Evolutionary conservation across 2,113 vertebrate genomes (phyloP), one percentile per base, ranked within the genome.

Genomic region (Chlamydotis undulata): DNA sequence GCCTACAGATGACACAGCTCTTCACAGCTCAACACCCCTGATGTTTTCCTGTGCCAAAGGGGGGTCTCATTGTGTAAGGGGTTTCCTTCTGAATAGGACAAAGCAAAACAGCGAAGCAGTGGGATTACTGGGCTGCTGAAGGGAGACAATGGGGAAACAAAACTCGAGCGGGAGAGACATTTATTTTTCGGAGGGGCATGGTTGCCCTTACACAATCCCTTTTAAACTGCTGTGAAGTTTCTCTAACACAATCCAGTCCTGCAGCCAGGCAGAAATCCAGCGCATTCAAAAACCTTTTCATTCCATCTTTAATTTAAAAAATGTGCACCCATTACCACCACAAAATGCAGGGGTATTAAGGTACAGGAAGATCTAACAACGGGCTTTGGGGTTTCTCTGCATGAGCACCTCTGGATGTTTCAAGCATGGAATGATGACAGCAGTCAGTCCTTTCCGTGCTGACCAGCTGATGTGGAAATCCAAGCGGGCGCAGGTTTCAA

Each of bases 21-120:
- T 96, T 96, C 93, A 93, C 85, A 94, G 94, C 94, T 96, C 95
- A 96, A 37, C 95, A 93, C 49, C 74, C 90, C 90, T 22, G 74
- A 79, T 49, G 76, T 89, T 87, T 56, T 87, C 90, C 93, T 78
- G 81, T 85, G 89, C 93, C 96, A 95, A 91, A 93, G 86, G 92
- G 91, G 70, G 91, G 70, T 85, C 86, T 59, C 92, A 95, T 96
- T 97, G 97, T 97, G 64, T 83, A 60, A 94, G 67, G 93, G 70
- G 89, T 94, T 97, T 92, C 90, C 78, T 91, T 89, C 89, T 97
- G 96, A 97, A 97, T 96, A 96, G 96, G 60, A 84, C 91, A 93
- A 90, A 95, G 94, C 80, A 82, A 90, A 97, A 91, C 95, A 93
- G 80, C 10, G 1, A 73, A 96, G 88, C 89, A 49, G 61, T 89